phyloP scores from a whole-genome alignment of 1,140 invertebrate genomes.

The Drosophila rhopaloa region DNA sequence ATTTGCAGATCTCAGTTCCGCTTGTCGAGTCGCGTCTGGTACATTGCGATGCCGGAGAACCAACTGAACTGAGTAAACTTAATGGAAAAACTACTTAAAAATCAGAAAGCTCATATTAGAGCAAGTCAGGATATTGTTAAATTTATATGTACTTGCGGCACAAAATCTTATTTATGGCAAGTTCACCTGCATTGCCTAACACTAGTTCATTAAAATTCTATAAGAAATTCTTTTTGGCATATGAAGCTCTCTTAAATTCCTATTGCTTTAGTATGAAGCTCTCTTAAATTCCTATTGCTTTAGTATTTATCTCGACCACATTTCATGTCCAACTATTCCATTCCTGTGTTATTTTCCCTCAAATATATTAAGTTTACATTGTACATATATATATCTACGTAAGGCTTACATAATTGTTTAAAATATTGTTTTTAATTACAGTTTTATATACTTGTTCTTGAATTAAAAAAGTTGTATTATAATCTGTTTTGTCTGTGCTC shows the following conservation, averaged over 20 bases:
- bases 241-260: constrained; percentile 16
- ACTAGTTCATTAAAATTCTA: neutral
- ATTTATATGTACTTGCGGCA: constrained; percentile 19
- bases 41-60: constrained; percentile 26
- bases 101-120: neutral
- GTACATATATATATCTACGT: constrained; percentile 36
- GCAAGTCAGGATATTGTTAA: constrained; percentile 16
- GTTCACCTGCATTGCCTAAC: neutral
- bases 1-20: constrained; percentile 66
- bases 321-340: constrained; percentile 33
- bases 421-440: constrained; percentile 16
- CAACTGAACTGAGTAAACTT: constrained; percentile 60
- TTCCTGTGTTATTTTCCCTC: constrained; percentile 25
- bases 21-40: constrained; percentile 55
- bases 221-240: neutral
- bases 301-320: constrained; percentile 5
- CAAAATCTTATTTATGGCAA: constrained; percentile 4
- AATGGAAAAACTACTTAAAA: constrained; percentile 29
- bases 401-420: constrained; percentile 17
- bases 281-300: constrained; percentile 9
- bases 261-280: constrained; percentile 5
- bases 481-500: too few species aligned
- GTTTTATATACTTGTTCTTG: neutral
- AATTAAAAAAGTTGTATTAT: neutral
- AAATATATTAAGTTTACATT: constrained; percentile 23